Evolutionary conservation across 1,140 invertebrate species (phyloP).

Genomic region (Parasteatoda tepidariorum): DNA sequence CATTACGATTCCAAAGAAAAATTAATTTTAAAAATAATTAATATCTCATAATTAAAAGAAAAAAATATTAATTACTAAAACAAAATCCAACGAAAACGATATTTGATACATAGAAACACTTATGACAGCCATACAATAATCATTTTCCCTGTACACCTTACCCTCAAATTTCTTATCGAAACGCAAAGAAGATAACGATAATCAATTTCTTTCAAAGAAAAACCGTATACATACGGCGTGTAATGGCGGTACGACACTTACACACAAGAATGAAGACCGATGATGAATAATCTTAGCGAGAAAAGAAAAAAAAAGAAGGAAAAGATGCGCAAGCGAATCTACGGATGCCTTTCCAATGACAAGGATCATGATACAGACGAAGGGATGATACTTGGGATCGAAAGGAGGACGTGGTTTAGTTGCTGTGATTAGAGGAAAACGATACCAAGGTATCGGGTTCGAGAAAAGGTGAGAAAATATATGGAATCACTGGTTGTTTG

Average conservation of each 20-base stretch:
- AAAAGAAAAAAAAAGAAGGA: background rate
- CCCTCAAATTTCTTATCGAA: no score
- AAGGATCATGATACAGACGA: slow-evolving; percentile 24
- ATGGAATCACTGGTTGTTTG: background rate
- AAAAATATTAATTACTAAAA: no score
- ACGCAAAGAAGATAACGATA: slow-evolving; percentile 11
- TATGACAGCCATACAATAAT: no score
- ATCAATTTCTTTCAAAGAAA: slow-evolving; percentile 16
- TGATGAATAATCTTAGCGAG: slow-evolving; percentile 13
- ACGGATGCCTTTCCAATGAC: slow-evolving; percentile 29
- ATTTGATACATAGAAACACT: no score
- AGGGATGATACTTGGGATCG: slow-evolving; percentile 1
- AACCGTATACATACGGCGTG: background rate
- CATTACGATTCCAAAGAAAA: no score
- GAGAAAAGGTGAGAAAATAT: background rate
- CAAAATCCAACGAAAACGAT: no score
- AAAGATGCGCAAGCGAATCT: background rate
- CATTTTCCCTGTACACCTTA: no score
- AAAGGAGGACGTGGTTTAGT: background rate
- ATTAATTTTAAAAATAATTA: no score
- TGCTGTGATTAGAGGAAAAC: slow-evolving; percentile 26
- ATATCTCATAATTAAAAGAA: no score
- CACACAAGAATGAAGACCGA: slow-evolving; percentile 15
- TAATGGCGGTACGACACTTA: background rate
- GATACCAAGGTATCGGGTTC: slow-evolving; percentile 8